These are phyloP conservation scores for Athetis lepigone DNA, from an alignment of 2,888 invertebrate species.

Conservation along the genomic window DNA sequence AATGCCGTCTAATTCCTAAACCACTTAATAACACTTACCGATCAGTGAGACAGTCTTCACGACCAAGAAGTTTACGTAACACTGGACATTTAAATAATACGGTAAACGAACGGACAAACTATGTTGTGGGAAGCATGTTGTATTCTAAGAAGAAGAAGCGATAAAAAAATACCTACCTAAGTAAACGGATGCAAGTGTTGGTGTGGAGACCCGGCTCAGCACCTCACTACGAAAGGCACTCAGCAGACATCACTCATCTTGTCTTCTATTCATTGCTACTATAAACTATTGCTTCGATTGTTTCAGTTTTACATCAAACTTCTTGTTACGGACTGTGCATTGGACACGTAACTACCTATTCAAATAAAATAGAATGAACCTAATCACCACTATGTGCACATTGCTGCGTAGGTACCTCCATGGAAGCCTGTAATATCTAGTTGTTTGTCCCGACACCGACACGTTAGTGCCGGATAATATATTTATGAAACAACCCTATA, in stretches of 20 bases:
- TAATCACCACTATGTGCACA: conserved; percentile 56
- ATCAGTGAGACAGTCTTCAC: conserved; percentile 75
- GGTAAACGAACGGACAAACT: conserved; percentile 3
- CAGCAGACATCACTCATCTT: conserved; percentile 47
- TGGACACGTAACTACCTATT: conserved; percentile 53
- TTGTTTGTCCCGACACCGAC: conserved; percentile 32
- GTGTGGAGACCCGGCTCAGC: conserved; percentile 49
- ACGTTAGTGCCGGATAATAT: conserved; percentile 32
- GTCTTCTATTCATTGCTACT: conserved; percentile 46
- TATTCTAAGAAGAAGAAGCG: conserved; percentile 5
- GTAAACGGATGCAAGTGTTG: conserved; percentile 32
- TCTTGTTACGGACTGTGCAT: conserved; percentile 56
- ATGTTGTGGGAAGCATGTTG: conserved; percentile 12
- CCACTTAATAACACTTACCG: conserved; percentile 65
- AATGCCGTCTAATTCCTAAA: conserved; percentile 70
- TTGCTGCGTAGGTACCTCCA: conserved; percentile 35
- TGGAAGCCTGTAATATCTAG: conserved; percentile 38
- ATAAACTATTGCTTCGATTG: conserved; percentile 46
- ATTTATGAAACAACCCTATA: conserved; percentile 51
- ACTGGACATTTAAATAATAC: conserved; percentile 30
- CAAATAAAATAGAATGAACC: conserved; percentile 49
- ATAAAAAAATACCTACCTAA: conserved; percentile 21
- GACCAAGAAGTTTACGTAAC: conserved; percentile 59
- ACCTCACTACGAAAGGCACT: conserved; percentile 62
- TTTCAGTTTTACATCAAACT: conserved; percentile 55